Evolutionary conservation across 2,797 vertebrate species (phyloP).

Genomic region (Rallus crepitans): DNA sequence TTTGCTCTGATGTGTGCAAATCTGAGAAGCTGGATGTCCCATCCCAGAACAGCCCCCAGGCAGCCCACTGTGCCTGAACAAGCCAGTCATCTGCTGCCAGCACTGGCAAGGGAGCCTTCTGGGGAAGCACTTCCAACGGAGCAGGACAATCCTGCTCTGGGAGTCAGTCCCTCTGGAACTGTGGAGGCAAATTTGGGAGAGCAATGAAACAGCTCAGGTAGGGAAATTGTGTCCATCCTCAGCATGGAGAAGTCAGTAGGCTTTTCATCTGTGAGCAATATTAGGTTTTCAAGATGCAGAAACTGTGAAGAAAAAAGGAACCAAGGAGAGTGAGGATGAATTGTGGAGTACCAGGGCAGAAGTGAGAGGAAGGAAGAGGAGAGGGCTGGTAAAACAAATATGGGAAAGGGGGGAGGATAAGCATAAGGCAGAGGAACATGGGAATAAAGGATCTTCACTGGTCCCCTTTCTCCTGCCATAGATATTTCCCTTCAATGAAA

Average conservation of each 20-base stretch:
- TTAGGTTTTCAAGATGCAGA: neutral
- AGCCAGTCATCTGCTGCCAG: neutral
- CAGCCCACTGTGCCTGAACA: rapidly evolving
- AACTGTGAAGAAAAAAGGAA: neutral
- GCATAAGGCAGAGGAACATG: neutral
- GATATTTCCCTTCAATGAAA: neutral
- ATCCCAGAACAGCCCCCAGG: neutral
- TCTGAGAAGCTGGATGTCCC: neutral
- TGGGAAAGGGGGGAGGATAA: neutral
- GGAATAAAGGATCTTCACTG: neutral
- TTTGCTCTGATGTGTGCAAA: neutral
- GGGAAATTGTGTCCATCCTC: neutral
- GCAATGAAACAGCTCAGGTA: neutral
- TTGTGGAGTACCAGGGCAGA: neutral
- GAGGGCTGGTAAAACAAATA: neutral
- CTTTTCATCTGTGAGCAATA: neutral
- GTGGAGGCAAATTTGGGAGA: neutral
- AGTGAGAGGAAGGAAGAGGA: neutral
- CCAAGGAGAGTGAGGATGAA: neutral
- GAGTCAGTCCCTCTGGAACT: rapidly evolving
- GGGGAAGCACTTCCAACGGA: neutral
- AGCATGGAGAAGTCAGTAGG: neutral
- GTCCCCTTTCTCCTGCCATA: neutral
- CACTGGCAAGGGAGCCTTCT: rapidly evolving
- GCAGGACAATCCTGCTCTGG: neutral